Base-by-base conservation (phyloP, 2,888 invertebrate genomes). In the Palloptera scutellata region DNA sequence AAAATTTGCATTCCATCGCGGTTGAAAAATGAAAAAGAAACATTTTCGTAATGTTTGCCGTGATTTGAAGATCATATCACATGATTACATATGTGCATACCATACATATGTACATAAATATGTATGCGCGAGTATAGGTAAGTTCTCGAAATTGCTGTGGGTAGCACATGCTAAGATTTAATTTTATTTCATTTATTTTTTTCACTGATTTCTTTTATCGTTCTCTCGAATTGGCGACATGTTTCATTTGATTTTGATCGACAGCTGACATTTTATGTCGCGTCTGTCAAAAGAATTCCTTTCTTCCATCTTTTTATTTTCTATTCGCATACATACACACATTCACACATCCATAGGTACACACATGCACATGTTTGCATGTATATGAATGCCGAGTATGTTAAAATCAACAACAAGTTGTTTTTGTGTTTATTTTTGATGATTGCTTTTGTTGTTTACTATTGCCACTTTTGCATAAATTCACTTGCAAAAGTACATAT, bases 241-340 rank as follows among this genome's bases (percentile, higher is more conserved):
- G 66, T 55, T 63, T 67, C 45, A 69, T 55, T 76, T 80, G 80
- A 79, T 75, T 73, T 77, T 81, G 81, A 82, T 80, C 78, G 82
- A 81, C 81, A 79, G 79, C 76, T 81, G 82, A 82, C 80, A 76
- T 76, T 77, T 78, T 77, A 79, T 79, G 81, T 79, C 77, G 76
- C 76, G 73, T 73, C 70, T 79, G 79, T 80, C 78, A 79, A 75
- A 79, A 76, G 73, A 73, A 69, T 74, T 66, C 43, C 17, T 43
- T 53, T 61, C 52, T 55, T 57, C 40, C 9, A 41, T 30, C n/a
- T n/a, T n/a, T n/a, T n/a, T n/a, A n/a, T n/a, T n/a, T n/a, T n/a
- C n/a, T n/a, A n/a, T n/a, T n/a, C n/a, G n/a, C n/a, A n/a, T n/a
- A n/a, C n/a, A n/a, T n/a, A n/a, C n/a, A n/a, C n/a, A n/a, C n/a